These are phyloP conservation scores for Aelia acuminata DNA, from an alignment of 2,888 invertebrate species.

Conservation along the genomic window DNA sequence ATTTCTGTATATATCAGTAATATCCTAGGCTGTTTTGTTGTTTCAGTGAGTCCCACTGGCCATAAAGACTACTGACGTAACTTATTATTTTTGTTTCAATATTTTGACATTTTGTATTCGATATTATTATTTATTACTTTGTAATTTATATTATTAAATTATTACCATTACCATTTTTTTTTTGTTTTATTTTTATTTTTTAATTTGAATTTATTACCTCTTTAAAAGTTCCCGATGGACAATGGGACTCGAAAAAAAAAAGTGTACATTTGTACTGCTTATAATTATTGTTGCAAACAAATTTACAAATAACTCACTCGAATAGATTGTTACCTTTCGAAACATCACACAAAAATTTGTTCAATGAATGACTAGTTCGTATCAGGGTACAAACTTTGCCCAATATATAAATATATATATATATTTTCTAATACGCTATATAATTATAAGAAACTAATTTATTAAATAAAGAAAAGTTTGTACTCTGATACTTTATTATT, in stretches of 20 bases:
- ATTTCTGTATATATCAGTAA: slow-evolving; percentile 60
- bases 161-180: slow-evolving; percentile 30
- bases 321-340: slow-evolving; percentile 56
- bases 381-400: slow-evolving; percentile 55
- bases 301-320: slow-evolving; percentile 39
- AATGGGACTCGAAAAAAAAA: slow-evolving; percentile 53
- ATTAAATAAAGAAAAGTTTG: slow-evolving; percentile 57
- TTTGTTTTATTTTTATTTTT: slow-evolving; percentile 15
- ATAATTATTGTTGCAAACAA: slow-evolving; percentile 51
- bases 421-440: slow-evolving; percentile 57
- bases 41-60: slow-evolving; percentile 45
- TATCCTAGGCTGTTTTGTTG: slow-evolving; percentile 55
- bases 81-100: background rate
- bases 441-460: slow-evolving; percentile 58
- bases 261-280: slow-evolving; percentile 59
- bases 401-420: slow-evolving; percentile 51
- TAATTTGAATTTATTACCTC: slow-evolving; percentile 49
- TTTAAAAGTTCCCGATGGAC: slow-evolving; percentile 41
- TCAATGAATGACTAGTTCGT: slow-evolving; percentile 46
- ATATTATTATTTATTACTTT: slow-evolving; percentile 47
- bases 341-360: slow-evolving; percentile 56
- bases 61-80: slow-evolving; percentile 22
- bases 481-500: slow-evolving; percentile 45
- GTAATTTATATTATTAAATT: slow-evolving; percentile 47
- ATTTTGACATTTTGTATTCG: slow-evolving; percentile 45